Evolutionary conservation across 2,797 vertebrate species (phyloP).

Genomic region (Xiphophorus birchmanni): DNA sequence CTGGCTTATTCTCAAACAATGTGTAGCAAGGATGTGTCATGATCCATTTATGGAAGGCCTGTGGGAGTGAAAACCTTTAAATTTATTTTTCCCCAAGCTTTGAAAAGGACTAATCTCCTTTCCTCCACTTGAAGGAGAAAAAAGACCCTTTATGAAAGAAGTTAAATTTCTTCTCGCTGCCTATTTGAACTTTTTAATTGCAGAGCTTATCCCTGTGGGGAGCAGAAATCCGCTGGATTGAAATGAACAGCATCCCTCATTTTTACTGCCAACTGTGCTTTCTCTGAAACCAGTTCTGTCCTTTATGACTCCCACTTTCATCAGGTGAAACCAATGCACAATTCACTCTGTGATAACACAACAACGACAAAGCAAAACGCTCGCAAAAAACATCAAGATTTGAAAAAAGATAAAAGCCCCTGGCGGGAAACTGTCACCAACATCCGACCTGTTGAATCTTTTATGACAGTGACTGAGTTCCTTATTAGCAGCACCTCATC

Average conservation of each 20-base stretch:
- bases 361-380: not conserved
- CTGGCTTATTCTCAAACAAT: conserved; percentile 48
- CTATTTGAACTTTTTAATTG: conserved; percentile 14
- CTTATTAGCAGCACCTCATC: conserved; percentile 42
- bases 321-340: conserved; percentile 24
- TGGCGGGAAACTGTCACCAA: conserved; percentile 18
- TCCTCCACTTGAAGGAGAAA: conserved; percentile 9
- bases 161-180: conserved; percentile 3
- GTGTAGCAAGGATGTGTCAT: conserved; percentile 37
- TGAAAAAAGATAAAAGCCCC: not conserved
- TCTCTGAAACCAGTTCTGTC: conserved; percentile 31
- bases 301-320: conserved; percentile 55
- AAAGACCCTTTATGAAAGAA: not conserved
- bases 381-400: not conserved
- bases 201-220: not conserved
- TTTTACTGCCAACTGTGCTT: conserved; percentile 14
- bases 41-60: conserved; percentile 50
- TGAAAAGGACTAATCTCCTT: conserved; percentile 21
- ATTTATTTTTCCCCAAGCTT: conserved; percentile 26
- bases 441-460: conserved; percentile 53
- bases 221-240: conserved; percentile 25
- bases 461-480: conserved; percentile 41
- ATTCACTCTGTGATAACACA: conserved; percentile 23
- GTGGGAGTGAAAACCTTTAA: conserved; percentile 52
- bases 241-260: conserved; percentile 37